Percentiles rank a stretch among this genome's conserved stretches.
These are phyloP conservation scores for Scyliorhinus canicula DNA, from an alignment of 2,797 vertebrate species.

Conservation along the genomic window DNA sequence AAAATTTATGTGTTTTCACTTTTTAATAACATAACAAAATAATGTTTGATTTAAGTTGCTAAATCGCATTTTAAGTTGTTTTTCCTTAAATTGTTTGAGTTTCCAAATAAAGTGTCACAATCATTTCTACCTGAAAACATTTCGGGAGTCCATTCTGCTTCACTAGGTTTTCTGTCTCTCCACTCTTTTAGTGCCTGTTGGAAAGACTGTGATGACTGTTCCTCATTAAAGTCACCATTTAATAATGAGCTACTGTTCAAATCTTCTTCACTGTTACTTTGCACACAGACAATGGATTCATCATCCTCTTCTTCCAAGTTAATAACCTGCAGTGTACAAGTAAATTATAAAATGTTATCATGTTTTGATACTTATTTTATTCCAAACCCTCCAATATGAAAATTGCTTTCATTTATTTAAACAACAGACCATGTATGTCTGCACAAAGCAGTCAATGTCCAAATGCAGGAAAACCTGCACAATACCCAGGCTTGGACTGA, in stretches of 20 bases:
- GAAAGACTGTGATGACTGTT: slow-evolving; percentile 67
- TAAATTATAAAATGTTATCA: slow-evolving; percentile 17
- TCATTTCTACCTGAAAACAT: slow-evolving; percentile 58
- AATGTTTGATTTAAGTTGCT: neutral
- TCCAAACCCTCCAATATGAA: neutral
- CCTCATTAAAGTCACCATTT: slow-evolving; percentile 62
- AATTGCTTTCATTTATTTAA: neutral
- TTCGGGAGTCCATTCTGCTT: slow-evolving; percentile 38
- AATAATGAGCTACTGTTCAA: slow-evolving; percentile 48
- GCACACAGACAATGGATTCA: slow-evolving; percentile 37
- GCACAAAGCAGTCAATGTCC: too few relatives aligned
- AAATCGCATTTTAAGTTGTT: neutral
- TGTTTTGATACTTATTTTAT: neutral
- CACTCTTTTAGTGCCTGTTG: slow-evolving; percentile 68
- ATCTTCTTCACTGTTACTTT: slow-evolving; percentile 11
- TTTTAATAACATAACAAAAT: too few relatives aligned
- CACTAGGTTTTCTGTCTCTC: slow-evolving; percentile 51
- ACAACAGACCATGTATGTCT: neutral
- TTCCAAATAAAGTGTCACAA: neutral
- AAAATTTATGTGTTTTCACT: neutral
- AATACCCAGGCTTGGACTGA: too few relatives aligned
- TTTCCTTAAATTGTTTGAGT: neutral
- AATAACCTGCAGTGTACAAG: slow-evolving; percentile 49
- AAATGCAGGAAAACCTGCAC: neutral
- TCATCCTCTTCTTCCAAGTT: slow-evolving; percentile 42